Evolutionary conservation across 2,888 invertebrate species (phyloP), one percentile per base, ranked within the genome.

Genomic region (Erebia aethiops): DNA sequence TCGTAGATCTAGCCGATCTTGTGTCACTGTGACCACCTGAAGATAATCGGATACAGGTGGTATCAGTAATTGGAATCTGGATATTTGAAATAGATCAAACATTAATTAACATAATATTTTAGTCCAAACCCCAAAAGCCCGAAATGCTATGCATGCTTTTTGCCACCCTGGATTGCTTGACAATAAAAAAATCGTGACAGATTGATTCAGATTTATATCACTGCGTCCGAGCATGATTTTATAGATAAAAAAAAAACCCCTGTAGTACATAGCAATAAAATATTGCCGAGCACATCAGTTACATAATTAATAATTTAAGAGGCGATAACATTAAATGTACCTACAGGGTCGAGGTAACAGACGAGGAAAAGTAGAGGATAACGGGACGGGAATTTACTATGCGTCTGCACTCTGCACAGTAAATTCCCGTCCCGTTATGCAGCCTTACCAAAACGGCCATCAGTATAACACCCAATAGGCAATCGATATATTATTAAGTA

Each of bases 1-100:
- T 92, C 1, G 88, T 87, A 16, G 92, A 92, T 65, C 90, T 82
- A 9, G 85, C 85, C 21, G 92, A 92, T 69, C 89, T 85, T 18
- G 79, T 84, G 0, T 90, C 89, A 66, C 90, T 92, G 72, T 87
- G 79, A 7, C 88, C 89, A 76, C 88, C 92, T 92, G 73, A 57
- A 77, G 9, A 52, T 54, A 61, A 60, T 46, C 46, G 8, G 43
- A 54, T 56, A 64, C 49, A 49, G 9, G 11, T 14, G 7, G 46
- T 18, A 11, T 46, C 21, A 62, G 18, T 21, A 18, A 54, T 13
- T 46, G 10, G 11, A 43, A 43, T 35, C 35, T 35, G 35, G 35
- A 35, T 35, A 35, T 35, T 35, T 35, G 7, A 35, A 35, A 35
- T 1, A 35, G 35, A 35, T 35, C 35, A 35, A 35, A 35, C 35